Evolutionary conservation across 2,113 vertebrate genomes (phyloP), one percentile per base, ranked within the genome.

Genomic region (Cisticola juncidis): DNA sequence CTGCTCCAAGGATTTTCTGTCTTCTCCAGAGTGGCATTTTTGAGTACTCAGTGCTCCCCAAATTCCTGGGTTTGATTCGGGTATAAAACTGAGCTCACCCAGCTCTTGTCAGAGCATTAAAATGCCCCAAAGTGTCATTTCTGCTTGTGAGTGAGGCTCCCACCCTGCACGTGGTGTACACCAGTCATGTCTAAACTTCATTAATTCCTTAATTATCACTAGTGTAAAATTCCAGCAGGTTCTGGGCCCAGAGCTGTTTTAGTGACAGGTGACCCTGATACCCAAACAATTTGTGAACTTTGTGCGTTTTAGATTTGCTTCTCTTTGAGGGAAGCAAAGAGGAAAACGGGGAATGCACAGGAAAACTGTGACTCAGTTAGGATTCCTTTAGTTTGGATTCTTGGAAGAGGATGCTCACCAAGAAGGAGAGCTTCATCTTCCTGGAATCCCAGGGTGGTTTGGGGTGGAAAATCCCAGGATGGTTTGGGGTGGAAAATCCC

Each of bases 131-230:
- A 48, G 4, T 56, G 33, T 56, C 42, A 18, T 68, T 77, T 62
- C 29, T 22, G 21, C 70, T 88, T 7, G 29, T 9, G 8, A 4
- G 24, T 16, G 40, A 16, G 25, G 31, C 15, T 80, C 31, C n/a
- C 53, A 33, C 14, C 22, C 56, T 82, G 38, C 47, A 7, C 0
- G 0, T 61, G 40, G 50, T 51, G 19, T 62, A 10, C 13, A 3
- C 47, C 7, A 47, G 28, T 60, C 29, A 1, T 22, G 35, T 5
- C 38, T 51, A 5, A 70, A 48, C 40, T 54, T 61, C 17, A 26
- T 19, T 3, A 14, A 21, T 60, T 80, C 58, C 50, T 48, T 56
- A 15, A 11, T 68, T 54, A 13, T 6, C n/a, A 5, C 36, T 36
- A 35, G 0, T 26, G 28, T 28, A 10, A 88, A 62, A 40, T 6